These are phyloP conservation scores for Candoia aspera DNA, from an alignment of 2,113 vertebrate species.

Conservation along the genomic window DNA sequence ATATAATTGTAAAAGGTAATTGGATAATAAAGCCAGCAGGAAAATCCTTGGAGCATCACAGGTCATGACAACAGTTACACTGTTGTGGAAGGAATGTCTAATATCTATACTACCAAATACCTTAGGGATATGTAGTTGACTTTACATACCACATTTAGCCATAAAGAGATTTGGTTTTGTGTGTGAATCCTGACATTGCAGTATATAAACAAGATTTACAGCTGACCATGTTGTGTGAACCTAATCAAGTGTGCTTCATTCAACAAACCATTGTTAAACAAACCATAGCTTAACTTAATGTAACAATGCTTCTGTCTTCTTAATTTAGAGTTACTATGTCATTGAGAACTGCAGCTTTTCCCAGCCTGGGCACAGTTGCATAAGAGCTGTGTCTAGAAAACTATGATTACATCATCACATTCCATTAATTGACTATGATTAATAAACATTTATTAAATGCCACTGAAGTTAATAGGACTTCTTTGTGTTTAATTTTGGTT, in stretches of 20 bases:
- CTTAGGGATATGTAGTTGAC: background rate
- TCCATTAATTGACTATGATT: no score
- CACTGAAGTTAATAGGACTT: background rate
- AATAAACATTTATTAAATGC: background rate
- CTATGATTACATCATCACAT: background rate
- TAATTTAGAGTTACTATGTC: background rate
- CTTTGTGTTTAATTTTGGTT: background rate
- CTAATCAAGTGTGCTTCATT: background rate
- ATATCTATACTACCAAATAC: background rate
- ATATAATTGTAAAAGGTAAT: background rate
- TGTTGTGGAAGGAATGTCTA: background rate
- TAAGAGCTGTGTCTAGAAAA: background rate
- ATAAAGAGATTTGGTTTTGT: background rate
- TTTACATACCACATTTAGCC: background rate
- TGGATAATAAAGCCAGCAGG: background rate
- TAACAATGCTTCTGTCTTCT: background rate
- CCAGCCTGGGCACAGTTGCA: background rate
- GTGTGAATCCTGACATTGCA: background rate
- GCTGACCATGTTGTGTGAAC: background rate
- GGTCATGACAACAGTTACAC: background rate
- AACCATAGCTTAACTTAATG: background rate
- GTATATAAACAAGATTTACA: background rate
- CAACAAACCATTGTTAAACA: background rate
- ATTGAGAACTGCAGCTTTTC: background rate
- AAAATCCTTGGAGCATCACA: no score